Base-by-base conservation (phyloP, 2,113 vertebrate genomes). In the Ochotona curzoniae region DNA sequence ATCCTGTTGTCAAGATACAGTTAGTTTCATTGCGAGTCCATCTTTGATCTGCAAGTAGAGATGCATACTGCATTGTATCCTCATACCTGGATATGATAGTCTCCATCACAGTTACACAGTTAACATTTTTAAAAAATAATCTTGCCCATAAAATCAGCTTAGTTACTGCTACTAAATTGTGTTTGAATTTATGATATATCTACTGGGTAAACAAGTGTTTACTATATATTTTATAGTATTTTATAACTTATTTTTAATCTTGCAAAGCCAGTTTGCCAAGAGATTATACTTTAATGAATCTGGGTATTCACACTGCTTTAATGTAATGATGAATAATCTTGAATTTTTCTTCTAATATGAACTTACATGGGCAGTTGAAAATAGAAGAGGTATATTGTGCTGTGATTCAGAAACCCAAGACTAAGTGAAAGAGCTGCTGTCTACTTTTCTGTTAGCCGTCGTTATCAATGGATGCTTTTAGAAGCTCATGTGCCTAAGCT, bases 201-300 rank as follows among this genome's bases (percentile, higher is more conserved):
- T 86, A 28, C 13, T 30, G 47, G 44, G 32, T 87, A 57, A 90
- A 49, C 17, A 67, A 88, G 32, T 23, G 35, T 81, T 63, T 26
- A 5, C 44, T 64, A 82, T 64, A 49, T 93, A 57, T 47, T 76
- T 32, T 63, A 12, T 71, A 21, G n/a, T 28, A 61, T 38, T 35
- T 17, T 14, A 8, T 75, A 86, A 93, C 25, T 90, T 88, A 63
- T 75, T 83, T 90, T 93, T 93, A 71, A 73, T 21, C 49, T 79
- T 83, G 18, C 5, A 57, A 47, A 75, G 49, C 66, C 35, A 83
- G 1, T 78, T 90, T 87, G 83, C 44, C 64, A 38, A 51, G n/a
- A 38, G 71, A 44, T 66, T 32, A 49, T n/a, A 25, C 20, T 87
- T 69, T 85, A 75, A 26, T 74, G 32, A 73, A 57, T 6, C 8